Percentiles rank a stretch among this genome's conserved stretches.
phyloP scores from a whole-genome alignment of 2,113 vertebrate species.

The Otolemur garnettii region DNA sequence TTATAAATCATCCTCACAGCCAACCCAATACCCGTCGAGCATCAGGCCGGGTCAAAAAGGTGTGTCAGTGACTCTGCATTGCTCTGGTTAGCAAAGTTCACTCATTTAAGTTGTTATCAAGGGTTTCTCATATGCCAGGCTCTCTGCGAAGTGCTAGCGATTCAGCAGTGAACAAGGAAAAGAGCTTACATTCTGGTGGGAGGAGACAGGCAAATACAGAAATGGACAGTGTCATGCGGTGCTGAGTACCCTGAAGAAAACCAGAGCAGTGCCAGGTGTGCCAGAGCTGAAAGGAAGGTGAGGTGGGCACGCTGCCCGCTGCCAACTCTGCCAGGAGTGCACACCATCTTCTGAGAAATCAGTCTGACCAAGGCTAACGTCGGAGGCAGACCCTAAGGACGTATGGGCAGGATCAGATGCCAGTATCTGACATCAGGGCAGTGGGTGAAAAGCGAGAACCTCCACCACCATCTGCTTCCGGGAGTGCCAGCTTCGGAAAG shows the following conservation, averaged over 20 bases:
- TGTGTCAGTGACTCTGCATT: background rate
- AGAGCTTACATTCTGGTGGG: background rate
- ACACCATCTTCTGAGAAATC: background rate
- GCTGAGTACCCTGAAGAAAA: background rate
- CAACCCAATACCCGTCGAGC: fast-evolving
- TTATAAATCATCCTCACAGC: background rate
- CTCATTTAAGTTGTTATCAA: background rate
- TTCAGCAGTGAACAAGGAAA: background rate
- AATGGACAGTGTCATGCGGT: fast-evolving
- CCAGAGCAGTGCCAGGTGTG: background rate
- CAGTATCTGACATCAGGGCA: background rate
- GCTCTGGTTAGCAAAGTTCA: background rate
- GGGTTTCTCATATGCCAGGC: background rate
- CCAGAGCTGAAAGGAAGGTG: background rate
- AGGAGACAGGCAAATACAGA: background rate
- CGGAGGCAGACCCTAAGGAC: background rate
- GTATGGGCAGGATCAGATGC: fast-evolving
- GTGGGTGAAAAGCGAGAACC: background rate
- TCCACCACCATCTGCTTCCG: background rate
- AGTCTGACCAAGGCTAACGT: background rate
- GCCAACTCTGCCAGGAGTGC: background rate
- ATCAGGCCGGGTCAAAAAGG: background rate
- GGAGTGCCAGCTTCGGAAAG: background rate
- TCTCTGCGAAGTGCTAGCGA: background rate
- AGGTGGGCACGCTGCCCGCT: fast-evolving